Base-by-base conservation (phyloP, 2,888 invertebrate species). In the Galerucella nymphaeae region DNA sequence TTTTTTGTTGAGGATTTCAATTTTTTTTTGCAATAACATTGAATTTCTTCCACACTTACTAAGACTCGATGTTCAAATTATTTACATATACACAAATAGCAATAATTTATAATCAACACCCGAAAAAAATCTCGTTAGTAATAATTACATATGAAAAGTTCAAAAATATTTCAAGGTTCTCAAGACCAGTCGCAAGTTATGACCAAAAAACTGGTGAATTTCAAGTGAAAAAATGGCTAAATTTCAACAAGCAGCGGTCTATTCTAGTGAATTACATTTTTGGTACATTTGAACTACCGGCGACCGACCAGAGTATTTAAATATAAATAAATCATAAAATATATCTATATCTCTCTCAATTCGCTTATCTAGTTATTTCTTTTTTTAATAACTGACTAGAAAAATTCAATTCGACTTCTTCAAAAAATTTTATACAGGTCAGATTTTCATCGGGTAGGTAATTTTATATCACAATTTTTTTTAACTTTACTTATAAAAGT, bases 1-100 rank as follows among this genome's bases (percentile, higher is more conserved):
- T 55, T 38, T 66, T 45, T 55, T 53, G 2, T 30, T 23, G 41
- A 65, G 41, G 38, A 65, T 53, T 65, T 23, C 16, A 70, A 70
- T 55, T 41, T 41, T 41, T 61, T 69, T 61, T 16, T 13, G 16
- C 53, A 66, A 2, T 18, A 66, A 57, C 48, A 55, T 30, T 41
- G n/a, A 55, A 53, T 55, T 59, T 66, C 53, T 62, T 50, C 50
- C 23, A 66, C 62, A 66, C 62, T 59, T 55, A 57, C 53, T 69
- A n/a, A 58, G 68, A 74, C 62, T 79, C 76, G 78, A 75, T 75
- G 76, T 76, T 75, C 72, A 71, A 70, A 75, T 75, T 76, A 78
- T 79, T 73, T 80, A 80, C 78, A 80, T 77, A 79, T 79, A 78
- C 75, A 79, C 78, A 79, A 75, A 77, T 73, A 77, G 72, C 74